Percentiles rank a stretch among this genome's conserved stretches.
These are phyloP conservation scores for Drosophila nasuta DNA, from an alignment of 1,140 invertebrate species.

Conservation along the genomic window DNA sequence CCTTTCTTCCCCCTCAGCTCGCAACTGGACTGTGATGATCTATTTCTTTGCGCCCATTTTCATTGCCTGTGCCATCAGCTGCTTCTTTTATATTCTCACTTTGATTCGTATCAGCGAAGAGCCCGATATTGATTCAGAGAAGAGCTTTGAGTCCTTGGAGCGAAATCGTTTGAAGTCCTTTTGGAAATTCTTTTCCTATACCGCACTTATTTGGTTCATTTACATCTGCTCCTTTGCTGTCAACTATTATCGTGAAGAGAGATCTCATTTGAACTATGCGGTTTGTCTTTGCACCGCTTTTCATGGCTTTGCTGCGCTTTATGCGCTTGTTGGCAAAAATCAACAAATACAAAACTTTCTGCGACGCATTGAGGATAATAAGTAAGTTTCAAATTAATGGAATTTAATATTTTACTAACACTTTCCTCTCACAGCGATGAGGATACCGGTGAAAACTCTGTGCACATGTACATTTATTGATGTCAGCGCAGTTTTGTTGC, in stretches of 20 bases:
- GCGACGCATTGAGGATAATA: constrained; percentile 69
- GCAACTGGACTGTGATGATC: constrained; percentile 75
- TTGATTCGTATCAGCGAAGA: constrained; percentile 68
- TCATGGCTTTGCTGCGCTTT: constrained; percentile 77
- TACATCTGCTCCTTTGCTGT: constrained; percentile 72
- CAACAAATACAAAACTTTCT: constrained; percentile 76
- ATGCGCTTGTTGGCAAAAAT: constrained; percentile 74
- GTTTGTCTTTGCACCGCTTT: constrained; percentile 73
- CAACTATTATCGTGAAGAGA: constrained; percentile 70
- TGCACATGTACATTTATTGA: constrained; percentile 66
- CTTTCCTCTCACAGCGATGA: constrained; percentile 54
- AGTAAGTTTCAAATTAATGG: constrained; percentile 43
- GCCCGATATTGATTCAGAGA: constrained; percentile 51
- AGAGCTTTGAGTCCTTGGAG: constrained; percentile 65
- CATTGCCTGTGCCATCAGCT: constrained; percentile 63
- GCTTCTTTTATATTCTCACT: constrained; percentile 75
- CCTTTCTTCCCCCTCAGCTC: constrained; percentile 44
- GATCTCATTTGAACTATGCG: constrained; percentile 75
- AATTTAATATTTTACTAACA: not conserved
- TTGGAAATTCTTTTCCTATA: constrained; percentile 77
- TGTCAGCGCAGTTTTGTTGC: constrained; percentile 11
- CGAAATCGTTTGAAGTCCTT: constrained; percentile 76
- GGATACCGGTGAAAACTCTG: constrained; percentile 69
- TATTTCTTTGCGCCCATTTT: constrained; percentile 75
- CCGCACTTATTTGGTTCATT: constrained; percentile 66